Base-by-base conservation (phyloP, 1,140 invertebrate species). In the Notospermus geniculatus region DNA sequence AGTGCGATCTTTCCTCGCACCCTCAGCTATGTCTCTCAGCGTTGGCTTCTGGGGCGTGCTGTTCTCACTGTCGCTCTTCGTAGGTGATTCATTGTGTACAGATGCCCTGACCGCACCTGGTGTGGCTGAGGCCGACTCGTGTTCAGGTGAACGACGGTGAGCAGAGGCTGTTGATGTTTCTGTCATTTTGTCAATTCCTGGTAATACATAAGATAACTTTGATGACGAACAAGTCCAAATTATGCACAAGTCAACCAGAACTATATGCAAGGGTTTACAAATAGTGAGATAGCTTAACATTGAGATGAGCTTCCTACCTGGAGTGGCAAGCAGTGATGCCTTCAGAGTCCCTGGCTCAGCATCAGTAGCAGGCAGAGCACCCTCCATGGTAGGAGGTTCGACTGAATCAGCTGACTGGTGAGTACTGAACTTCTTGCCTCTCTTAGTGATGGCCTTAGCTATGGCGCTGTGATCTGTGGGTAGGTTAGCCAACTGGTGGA, bases 401-500 rank as follows among this genome's bases (percentile, higher is more conserved):
- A 71, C 65, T 13, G 68, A 62, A 54, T 71, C 71, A 28, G 59
- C 60, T 54, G 68, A 63, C 2, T 50, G 43, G 2, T 67, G 69
- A 0, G 71, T 64, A 17, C 66, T 62, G 52, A 80, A 73, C 64
- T 81, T 82, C 73, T 85, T 83, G 39, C 84, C 81, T 61, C 87
- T 84, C 46, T 89, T 86, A 62, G 86, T 89, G 22, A 95, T 80
- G 2, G 91, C 91, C 72, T 91, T 91, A 23, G 89, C 87, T 71
- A 98, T 97, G 55, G 91, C 89, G 1, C 76, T 85, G 75, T 92
- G 90, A 78, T 99, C 97, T 54, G 90, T 91, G 1, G 95, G 93
- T 59, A 99, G 82, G 84, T 97, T 99, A 15, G 95, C 93, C 65
- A 99, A 83, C 59, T 91, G 87, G 83, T 99, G 95, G 82, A 99